Base-by-base conservation (phyloP, 2,888 invertebrate species). In the Ophioninae sp. region DNA sequence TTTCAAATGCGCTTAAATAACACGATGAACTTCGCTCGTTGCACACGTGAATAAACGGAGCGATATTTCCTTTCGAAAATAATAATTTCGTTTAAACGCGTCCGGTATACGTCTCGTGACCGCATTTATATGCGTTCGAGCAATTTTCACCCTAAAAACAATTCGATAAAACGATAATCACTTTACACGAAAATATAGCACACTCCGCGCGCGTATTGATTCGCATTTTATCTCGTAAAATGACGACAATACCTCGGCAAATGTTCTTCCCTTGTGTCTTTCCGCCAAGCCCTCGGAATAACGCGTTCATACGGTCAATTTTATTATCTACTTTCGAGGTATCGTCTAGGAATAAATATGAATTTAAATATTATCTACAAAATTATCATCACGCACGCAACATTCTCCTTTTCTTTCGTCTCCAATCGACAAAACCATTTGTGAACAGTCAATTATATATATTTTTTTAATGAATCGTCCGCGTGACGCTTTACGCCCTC, bases 161-260 rank as follows among this genome's bases (percentile, higher is more conserved):
- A 90, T 91, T 89, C 87, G 89, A 77, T 87, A 85, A 88, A 91
- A 90, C 90, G 90, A 6, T 90, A 90, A 89, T 89, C 89, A 87
- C 88, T 89, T 85, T 89, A 88, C 87, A 87, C 84, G 86, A 87
- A 89, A 88, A 78, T 81, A 68, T 74, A 83, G 78, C 70, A 39
- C 62, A 56, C 74, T 70, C 62, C 39, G 67, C 73, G 68, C 76
- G 89, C 50, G 50, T 90, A 91, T 89, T 90, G 85, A 86, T 87
- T 83, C 87, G 84, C 87, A 88, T 89, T 90, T 90, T 86, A 87
- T 85, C 74, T 65, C 78, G 77, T 86, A 87, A 89, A 90, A 90
- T 85, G 86, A 84, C 87, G 87, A 86, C 87, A 91, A 91, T 91
- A 91, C 90, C 85, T 85, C 85, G 85, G 85, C 83, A 87, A 85